Evolutionary conservation across 2,113 vertebrate genomes (phyloP).

Genomic region (Callospermophilus lateralis): DNA sequence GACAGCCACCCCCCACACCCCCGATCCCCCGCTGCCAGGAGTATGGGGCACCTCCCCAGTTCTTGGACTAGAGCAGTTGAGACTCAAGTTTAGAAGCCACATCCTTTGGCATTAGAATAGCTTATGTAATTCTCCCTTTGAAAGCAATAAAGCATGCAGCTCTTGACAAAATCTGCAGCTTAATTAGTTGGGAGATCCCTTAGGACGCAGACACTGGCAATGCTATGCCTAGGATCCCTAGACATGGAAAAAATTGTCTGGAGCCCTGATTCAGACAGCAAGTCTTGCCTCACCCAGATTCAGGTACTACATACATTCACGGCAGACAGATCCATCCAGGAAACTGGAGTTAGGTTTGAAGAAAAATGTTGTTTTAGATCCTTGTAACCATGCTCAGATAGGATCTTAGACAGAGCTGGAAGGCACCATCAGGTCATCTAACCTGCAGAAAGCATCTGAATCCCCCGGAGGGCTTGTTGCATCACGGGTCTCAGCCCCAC

Average conservation of each 20-base stretch:
- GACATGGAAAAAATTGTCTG: conserved; percentile 47
- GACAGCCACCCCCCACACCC: neutral
- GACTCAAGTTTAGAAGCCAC: neutral
- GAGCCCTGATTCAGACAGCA: conserved; percentile 41
- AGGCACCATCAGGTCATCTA: neutral
- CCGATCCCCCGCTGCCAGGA: too few relatives aligned
- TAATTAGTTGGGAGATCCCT: conserved; percentile 51
- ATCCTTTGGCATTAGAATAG: neutral
- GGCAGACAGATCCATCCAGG: neutral
- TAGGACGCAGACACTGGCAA: neutral
- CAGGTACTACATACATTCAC: neutral
- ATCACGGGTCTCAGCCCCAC: neutral
- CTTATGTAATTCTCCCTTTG: conserved; percentile 1
- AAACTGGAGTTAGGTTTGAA: neutral
- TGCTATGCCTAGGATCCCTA: neutral
- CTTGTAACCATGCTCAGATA: neutral
- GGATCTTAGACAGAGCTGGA: neutral
- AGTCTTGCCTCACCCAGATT: neutral
- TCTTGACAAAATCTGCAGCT: neutral
- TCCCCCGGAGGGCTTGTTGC: neutral
- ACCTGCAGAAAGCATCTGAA: neutral
- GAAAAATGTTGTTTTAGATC: conserved; percentile 41
- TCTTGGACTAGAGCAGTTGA: neutral
- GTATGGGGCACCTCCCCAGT: neutral
- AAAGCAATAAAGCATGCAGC: conserved; percentile 10